phyloP scores from a whole-genome alignment of 2,797 vertebrate species.

The Hippoglossus hippoglossus region DNA sequence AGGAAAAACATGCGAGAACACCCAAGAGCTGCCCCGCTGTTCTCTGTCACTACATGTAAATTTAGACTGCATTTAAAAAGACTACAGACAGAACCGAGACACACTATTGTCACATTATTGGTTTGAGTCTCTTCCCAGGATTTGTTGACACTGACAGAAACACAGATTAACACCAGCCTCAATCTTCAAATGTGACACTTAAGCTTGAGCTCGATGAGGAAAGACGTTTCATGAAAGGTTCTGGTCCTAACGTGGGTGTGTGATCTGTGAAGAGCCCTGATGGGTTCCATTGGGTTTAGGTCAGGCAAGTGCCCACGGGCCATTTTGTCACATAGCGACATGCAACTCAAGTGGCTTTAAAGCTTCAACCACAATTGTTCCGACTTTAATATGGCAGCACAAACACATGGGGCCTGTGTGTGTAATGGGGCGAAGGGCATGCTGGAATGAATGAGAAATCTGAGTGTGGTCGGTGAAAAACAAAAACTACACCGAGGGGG shows the following conservation, averaged over 20 bases:
- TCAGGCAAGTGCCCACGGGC: slow-evolving; percentile 44
- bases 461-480: slow-evolving; percentile 56
- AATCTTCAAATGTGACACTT: slow-evolving; percentile 15
- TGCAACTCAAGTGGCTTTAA: slow-evolving; percentile 44
- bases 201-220: slow-evolving; percentile 19
- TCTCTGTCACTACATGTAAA: not conserved
- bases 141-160: slow-evolving; percentile 14
- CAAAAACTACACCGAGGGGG: slow-evolving; percentile 19
- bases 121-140: not conserved
- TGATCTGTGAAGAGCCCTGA: slow-evolving; percentile 41
- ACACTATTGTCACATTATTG: not conserved
- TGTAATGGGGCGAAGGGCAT: slow-evolving; percentile 46
- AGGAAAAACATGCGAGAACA: slow-evolving; percentile 4
- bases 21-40: not conserved
- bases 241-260: not conserved
- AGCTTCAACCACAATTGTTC: slow-evolving; percentile 54
- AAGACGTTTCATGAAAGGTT: slow-evolving; percentile 10
- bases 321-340: slow-evolving; percentile 15
- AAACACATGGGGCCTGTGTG: slow-evolving; percentile 70
- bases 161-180: slow-evolving; percentile 2
- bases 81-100: not conserved
- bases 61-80: slow-evolving; percentile 11
- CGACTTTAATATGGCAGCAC: slow-evolving; percentile 53
- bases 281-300: slow-evolving; percentile 55
- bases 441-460: slow-evolving; percentile 51